phyloP scores from a whole-genome alignment of 2,888 invertebrate genomes.

The Andrena haemorrhoa region DNA sequence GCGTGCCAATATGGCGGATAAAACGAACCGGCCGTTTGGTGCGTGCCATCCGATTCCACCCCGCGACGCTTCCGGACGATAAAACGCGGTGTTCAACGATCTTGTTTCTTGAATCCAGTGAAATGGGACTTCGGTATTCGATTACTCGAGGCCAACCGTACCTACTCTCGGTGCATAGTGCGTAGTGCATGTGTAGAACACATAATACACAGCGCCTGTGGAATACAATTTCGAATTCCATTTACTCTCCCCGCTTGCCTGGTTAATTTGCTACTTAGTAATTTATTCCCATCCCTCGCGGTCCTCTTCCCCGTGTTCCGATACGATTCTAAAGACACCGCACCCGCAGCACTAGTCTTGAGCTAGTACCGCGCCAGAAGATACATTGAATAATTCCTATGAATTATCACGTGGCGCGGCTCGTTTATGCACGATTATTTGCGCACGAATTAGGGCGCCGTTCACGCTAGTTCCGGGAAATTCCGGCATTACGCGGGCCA shows the following conservation, averaged over 20 bases:
- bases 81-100: background rate
- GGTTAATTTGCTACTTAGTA: too few species aligned
- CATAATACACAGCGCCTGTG: background rate
- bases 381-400: constrained; percentile 43
- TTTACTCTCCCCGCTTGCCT: too few species aligned
- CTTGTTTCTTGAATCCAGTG: background rate
- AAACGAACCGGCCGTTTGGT: constrained; percentile 27
- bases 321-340: background rate
- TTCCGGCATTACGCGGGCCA: constrained; percentile 45
- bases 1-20: constrained; percentile 42
- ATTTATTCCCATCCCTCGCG: too few species aligned
- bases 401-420: constrained; percentile 48
- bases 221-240: too few species aligned
- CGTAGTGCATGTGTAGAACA: background rate
- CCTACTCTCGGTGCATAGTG: background rate
- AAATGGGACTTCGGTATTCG: background rate
- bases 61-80: constrained; percentile 1
- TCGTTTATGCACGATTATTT: constrained; percentile 42
- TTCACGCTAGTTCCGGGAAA: constrained; percentile 36
- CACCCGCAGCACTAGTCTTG: constrained; percentile 25
- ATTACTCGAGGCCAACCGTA: background rate
- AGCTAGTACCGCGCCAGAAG: background rate
- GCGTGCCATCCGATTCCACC: constrained; percentile 23
- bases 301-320: too few species aligned
- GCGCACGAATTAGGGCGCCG: constrained; percentile 39